A percentile compares a stretch with the other conserved stretches of the same genome.
Conservation (phyloP, 2,797 vertebrate species). For the Sciaenops ocellatus region DNA sequence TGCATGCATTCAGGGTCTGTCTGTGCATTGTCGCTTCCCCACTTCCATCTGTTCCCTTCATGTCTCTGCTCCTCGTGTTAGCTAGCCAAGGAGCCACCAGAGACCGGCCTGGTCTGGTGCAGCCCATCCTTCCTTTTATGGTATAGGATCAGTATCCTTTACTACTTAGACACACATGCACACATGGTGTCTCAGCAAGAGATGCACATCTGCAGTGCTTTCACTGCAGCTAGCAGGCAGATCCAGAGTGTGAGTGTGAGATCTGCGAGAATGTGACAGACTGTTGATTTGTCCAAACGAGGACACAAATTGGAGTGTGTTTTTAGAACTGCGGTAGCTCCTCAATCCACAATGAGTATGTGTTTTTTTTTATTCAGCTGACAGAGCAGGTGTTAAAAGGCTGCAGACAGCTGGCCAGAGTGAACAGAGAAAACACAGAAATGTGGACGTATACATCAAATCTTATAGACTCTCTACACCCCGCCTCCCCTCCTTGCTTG, state of each 20-base stretch:
- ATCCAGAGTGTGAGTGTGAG: constrained; percentile 25
- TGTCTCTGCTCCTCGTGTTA: constrained; percentile 56
- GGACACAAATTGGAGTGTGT: constrained; percentile 22
- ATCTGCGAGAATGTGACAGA: constrained; percentile 43
- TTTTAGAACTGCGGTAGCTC: constrained; percentile 14
- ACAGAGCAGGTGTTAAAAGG: constrained; percentile 6
- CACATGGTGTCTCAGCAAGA: constrained; percentile 37
- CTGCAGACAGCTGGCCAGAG: constrained; percentile 12
- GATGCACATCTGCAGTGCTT: constrained; percentile 67
- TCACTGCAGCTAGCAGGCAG: constrained; percentile 50
- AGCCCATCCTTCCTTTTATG: constrained; percentile 81
- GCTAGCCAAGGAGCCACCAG: constrained; percentile 66
- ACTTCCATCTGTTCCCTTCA: constrained; percentile 64
- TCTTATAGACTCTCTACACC: not conserved
- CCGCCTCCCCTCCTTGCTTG: constrained; percentile 66
- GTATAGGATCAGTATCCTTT: constrained; percentile 65
- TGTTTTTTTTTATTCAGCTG: constrained; percentile 9
- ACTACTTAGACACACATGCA: constrained; percentile 31
- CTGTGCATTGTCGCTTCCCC: constrained; percentile 47
- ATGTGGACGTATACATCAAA: constrained; percentile 31
- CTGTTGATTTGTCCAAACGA: constrained; percentile 30
- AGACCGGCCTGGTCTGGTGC: constrained; percentile 68
- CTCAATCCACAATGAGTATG: not conserved
- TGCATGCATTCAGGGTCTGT: constrained; percentile 46
- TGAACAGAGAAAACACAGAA: constrained; percentile 2